These are phyloP conservation scores for Crocallis elinguaria DNA, from an alignment of 2,888 invertebrate species.

Conservation along the genomic window DNA sequence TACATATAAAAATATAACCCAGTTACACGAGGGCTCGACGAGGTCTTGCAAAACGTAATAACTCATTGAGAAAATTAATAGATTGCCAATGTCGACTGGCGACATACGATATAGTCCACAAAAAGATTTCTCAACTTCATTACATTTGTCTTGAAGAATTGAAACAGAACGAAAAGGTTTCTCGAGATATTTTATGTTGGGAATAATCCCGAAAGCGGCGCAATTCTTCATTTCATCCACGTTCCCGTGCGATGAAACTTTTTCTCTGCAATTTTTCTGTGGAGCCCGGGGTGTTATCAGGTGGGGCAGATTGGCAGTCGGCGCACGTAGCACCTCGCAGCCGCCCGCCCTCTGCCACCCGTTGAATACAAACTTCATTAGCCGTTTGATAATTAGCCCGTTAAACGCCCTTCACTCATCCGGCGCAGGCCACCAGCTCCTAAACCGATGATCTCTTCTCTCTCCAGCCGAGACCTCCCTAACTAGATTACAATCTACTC, in stretches of 20 bases:
- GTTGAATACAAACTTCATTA: conserved; percentile 85
- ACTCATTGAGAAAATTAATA: not conserved
- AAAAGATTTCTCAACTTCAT: conserved; percentile 13
- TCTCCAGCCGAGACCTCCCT: conserved; percentile 23
- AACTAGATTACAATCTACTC: conserved; percentile 34
- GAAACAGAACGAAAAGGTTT: conserved; percentile 78
- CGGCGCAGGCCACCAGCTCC: conserved; percentile 57
- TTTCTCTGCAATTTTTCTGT: conserved; percentile 85
- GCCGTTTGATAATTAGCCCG: conserved; percentile 85
- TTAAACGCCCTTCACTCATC: conserved; percentile 81
- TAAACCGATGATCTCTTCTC: conserved; percentile 52
- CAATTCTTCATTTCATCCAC: conserved; percentile 85
- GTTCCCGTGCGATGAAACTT: conserved; percentile 84
- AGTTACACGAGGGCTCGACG: not conserved
- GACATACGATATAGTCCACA: not conserved
- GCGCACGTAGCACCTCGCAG: conserved; percentile 74
- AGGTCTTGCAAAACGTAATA: not conserved
- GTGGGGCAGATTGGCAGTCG: conserved; percentile 80
- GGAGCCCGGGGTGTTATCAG: conserved; percentile 81
- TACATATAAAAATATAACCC: no score
- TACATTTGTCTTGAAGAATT: conserved; percentile 57
- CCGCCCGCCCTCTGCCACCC: conserved; percentile 70
- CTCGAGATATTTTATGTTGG: conserved; percentile 74
- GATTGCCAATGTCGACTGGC: not conserved
- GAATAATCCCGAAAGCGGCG: conserved; percentile 82